These are phyloP conservation scores for Dolichopus griseipennis DNA, from an alignment of 2,888 invertebrate species.

Conservation along the genomic window DNA sequence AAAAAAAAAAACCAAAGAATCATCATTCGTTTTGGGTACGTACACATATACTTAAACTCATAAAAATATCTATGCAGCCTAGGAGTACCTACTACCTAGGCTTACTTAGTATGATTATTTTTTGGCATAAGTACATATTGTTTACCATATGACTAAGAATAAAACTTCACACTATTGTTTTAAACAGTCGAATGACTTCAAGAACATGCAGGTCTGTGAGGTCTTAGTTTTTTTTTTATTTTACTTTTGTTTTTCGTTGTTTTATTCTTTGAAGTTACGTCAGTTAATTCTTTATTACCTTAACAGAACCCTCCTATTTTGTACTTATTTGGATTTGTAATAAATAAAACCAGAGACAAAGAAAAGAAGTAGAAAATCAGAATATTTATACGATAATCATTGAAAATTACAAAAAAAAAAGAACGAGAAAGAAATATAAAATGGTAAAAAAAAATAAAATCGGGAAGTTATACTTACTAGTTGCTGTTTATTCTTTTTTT, in stretches of 20 bases:
- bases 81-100: too few relatives aligned
- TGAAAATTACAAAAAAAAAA: too few relatives aligned
- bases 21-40: background rate
- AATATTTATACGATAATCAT: background rate
- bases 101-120: too few relatives aligned
- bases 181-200: background rate
- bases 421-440: background rate
- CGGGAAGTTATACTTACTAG: background rate
- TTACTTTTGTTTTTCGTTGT: background rate
- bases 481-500: too few relatives aligned
- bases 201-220: background rate
- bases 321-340: too few relatives aligned
- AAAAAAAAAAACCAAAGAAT: too few relatives aligned
- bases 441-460: background rate
- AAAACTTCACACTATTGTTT: background rate
- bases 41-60: background rate
- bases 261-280: too few relatives aligned
- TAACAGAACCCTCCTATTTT: too few relatives aligned
- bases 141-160: background rate
- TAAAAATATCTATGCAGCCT: too few relatives aligned
- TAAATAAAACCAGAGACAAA: too few relatives aligned
- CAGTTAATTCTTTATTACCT: too few relatives aligned
- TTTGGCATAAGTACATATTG: too few relatives aligned
- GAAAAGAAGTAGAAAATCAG: background rate
- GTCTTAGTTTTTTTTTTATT: background rate